A percentile compares a stretch with the other conserved stretches of the same genome.
Evolutionary conservation across 2,113 vertebrate genomes (phyloP).

Genomic region (Crotophaga sulcirostris): DNA sequence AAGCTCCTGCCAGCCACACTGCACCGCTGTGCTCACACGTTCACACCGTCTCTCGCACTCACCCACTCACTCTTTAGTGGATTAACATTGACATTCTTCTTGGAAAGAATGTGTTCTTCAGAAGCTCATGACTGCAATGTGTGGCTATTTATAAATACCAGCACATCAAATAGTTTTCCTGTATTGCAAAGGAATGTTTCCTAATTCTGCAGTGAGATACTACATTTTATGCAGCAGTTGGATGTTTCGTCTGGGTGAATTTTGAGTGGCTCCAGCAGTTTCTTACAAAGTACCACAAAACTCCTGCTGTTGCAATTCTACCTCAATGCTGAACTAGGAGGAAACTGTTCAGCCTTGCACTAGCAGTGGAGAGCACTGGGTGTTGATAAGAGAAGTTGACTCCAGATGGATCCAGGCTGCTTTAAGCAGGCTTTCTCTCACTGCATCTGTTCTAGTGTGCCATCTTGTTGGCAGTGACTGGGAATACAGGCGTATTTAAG

Average conservation of each 20-base stretch:
- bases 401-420: background rate
- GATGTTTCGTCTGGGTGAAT: background rate
- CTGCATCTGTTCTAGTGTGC: background rate
- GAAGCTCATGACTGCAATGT: background rate
- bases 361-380: background rate
- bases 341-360: background rate
- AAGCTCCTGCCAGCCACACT: background rate
- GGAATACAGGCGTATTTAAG: background rate
- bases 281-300: background rate
- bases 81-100: background rate
- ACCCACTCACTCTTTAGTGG: background rate
- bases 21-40: rapidly evolving
- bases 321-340: background rate
- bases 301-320: background rate
- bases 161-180: background rate
- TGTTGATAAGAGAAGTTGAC: background rate
- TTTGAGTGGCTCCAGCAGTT: background rate
- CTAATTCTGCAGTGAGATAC: background rate
- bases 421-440: background rate
- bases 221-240: background rate
- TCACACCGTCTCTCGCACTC: background rate
- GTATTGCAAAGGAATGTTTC: background rate
- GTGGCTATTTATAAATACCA: background rate
- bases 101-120: background rate
- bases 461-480: background rate